Percentiles rank a stretch among this genome's conserved stretches.
Evolutionary conservation across 2,888 invertebrate species (phyloP).

Genomic region (Trichopria drosophilae): DNA sequence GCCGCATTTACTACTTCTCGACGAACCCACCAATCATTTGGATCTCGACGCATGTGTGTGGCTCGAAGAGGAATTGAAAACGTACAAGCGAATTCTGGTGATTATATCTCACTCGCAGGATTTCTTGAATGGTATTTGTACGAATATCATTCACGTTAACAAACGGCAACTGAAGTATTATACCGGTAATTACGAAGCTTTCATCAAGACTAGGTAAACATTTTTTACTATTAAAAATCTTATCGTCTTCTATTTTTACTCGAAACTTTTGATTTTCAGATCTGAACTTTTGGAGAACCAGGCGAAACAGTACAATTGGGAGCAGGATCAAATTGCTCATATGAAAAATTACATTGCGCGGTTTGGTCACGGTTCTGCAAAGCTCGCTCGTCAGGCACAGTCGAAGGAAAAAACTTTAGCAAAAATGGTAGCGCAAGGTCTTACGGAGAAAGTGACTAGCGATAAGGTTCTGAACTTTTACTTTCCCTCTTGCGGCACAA

Average conservation of each 20-base stretch:
- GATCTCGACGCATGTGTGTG: slow-evolving; percentile 99
- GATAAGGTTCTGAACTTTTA: slow-evolving; percentile 94
- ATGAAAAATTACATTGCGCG: slow-evolving; percentile 99
- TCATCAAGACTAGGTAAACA: slow-evolving; percentile 73
- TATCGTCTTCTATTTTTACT: neutral
- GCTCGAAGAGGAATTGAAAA: slow-evolving; percentile 96
- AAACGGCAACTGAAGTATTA: slow-evolving; percentile 93
- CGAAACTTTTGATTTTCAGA: slow-evolving; percentile 51
- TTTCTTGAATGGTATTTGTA: slow-evolving; percentile 96
- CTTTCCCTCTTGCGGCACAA: slow-evolving; percentile 90
- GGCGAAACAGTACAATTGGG: slow-evolving; percentile 99
- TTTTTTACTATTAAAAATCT: slow-evolving; percentile 1
- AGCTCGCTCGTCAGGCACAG: slow-evolving; percentile 97
- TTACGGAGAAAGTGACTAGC: slow-evolving; percentile 90
- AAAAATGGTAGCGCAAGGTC: slow-evolving; percentile 98
- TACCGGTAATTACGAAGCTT: slow-evolving; percentile 96
- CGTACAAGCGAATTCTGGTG: slow-evolving; percentile 94
- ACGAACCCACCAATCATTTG: slow-evolving; percentile 98
- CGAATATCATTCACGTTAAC: slow-evolving; percentile 94
- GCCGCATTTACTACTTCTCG: slow-evolving; percentile 91
- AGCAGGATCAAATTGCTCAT: slow-evolving; percentile 97
- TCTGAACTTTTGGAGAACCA: slow-evolving; percentile 96
- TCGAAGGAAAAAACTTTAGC: slow-evolving; percentile 99
- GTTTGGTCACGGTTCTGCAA: slow-evolving; percentile 99
- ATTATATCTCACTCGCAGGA: slow-evolving; percentile 99